Evolutionary conservation across 1,140 invertebrate species (phyloP), one percentile per base, ranked within the genome.

Genomic region (Saccostrea cuccullata): DNA sequence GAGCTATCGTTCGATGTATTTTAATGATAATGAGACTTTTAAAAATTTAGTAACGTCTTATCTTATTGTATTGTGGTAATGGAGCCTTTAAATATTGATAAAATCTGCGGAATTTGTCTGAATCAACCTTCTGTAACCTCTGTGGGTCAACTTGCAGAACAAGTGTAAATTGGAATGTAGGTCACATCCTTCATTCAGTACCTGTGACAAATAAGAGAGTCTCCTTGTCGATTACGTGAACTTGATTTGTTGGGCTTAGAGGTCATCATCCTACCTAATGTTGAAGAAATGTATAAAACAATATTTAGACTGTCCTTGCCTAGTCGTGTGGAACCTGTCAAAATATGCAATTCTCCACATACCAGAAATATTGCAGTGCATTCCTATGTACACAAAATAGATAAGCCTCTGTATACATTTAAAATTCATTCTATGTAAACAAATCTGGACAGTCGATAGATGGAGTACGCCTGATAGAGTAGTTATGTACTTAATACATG

Each of bases 1-100:
- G 91, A 89, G 91, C 47, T 84, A 55, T 26, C 40, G 3, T 55
- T 12, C 55, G n/a, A 55, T 84, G 55, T 55, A 56, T 56, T 84
- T 56, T 56, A 84, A 55, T 84, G 82, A 84, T 84, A 77, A 77
- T 77, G 70, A 77, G 26, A 77, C 70, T 77, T 77, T 77, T 36
- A 77, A 36, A 36, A 77, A 77, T 77, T 26, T 30, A 77, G 70
- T 77, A 30, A 77, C 26, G 26, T 77, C 70, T 77, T 77, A 77
- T 77, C 70, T 77, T 77, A 77, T 77, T 26, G 70, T 36, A 77
- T 9, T 36, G 26, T 23, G 70, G 30, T 77, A 3, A 77, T 30
- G 23, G 70, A 77, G 13, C 23, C 70, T 26, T 77, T 77, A 30
- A 77, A 77, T 30, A 30, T 30, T 26, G 70, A 30, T 77, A 77